Conservation (phyloP, 2,113 vertebrate genomes). For the Argyrosomus japonicus region DNA sequence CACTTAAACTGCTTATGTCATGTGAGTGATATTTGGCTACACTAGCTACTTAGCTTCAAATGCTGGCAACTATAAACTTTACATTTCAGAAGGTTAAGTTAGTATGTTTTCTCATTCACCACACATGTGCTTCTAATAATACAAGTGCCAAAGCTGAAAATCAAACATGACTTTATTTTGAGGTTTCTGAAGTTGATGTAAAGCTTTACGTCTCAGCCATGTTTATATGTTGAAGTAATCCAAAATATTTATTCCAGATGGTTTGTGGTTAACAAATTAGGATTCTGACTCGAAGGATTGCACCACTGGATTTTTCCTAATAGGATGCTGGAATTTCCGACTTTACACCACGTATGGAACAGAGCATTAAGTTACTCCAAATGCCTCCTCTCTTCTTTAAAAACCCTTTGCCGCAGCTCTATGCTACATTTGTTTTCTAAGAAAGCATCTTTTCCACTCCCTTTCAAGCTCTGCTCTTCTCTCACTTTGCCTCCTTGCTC, state of each 20-base stretch:
- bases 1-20: constrained; percentile 7
- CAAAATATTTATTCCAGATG: constrained; percentile 24
- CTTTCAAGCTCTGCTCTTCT: constrained; percentile 8
- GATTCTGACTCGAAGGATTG: constrained; percentile 13
- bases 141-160: constrained; percentile 6
- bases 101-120: neutral
- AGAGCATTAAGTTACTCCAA: constrained; percentile 10
- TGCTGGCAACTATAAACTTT: neutral
- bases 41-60: neutral
- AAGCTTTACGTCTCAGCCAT: neutral
- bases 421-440: constrained; percentile 37
- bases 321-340: constrained; percentile 40
- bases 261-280: constrained; percentile 43
- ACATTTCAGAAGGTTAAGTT: constrained; percentile 1
- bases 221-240: constrained; percentile 33
- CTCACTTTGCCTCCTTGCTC: constrained; percentile 18
- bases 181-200: constrained; percentile 13
- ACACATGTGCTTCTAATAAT: constrained; percentile 13
- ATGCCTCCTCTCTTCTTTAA: constrained; percentile 19
- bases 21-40: neutral
- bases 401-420: constrained; percentile 8
- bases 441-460: constrained; percentile 44
- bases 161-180: constrained; percentile 29
- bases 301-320: constrained; percentile 31
- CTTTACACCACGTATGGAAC: neutral